These are phyloP conservation scores for Ceraclea dissimilis DNA, from an alignment of 2,888 invertebrate species.

Conservation along the genomic window DNA sequence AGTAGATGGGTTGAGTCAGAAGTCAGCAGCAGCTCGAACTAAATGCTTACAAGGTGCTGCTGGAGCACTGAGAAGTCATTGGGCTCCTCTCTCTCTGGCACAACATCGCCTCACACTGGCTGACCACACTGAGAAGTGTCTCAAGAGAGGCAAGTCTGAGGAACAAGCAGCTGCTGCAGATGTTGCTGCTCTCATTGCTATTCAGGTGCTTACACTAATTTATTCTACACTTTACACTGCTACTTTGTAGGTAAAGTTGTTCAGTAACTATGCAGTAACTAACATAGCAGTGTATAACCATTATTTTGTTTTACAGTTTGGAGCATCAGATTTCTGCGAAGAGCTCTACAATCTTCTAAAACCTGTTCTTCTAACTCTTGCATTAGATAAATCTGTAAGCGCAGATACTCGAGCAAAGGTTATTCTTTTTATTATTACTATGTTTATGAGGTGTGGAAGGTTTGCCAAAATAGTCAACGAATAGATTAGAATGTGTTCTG, in stretches of 20 bases:
- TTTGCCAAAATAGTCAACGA: too few species aligned
- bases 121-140: conserved; percentile 72
- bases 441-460: neutral
- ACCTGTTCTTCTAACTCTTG: conserved; percentile 61
- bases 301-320: conserved; percentile 34
- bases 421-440: neutral
- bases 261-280: too few species aligned
- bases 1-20: conserved; percentile 82
- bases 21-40: conserved; percentile 77
- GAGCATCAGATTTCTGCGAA: conserved; percentile 54
- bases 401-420: conserved; percentile 70
- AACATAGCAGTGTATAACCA: too few species aligned
- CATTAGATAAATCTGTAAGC: conserved; percentile 70
- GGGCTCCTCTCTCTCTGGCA: conserved; percentile 66
- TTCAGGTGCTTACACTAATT: conserved; percentile 54
- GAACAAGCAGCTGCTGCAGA: conserved; percentile 80
- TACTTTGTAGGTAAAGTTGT: too few species aligned
- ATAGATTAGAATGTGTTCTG: too few species aligned
- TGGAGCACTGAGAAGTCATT: conserved; percentile 70
- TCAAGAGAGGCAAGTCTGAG: conserved; percentile 74
- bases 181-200: conserved; percentile 69
- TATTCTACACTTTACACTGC: conserved; percentile 33
- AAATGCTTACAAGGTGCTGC: conserved; percentile 63
- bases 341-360: conserved; percentile 63
- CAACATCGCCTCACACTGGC: conserved; percentile 72